A percentile compares a stretch with the other conserved stretches of the same genome.
Conservation (phyloP, 2,113 vertebrate genomes). For the Rhegmatorhina hoffmannsi region DNA sequence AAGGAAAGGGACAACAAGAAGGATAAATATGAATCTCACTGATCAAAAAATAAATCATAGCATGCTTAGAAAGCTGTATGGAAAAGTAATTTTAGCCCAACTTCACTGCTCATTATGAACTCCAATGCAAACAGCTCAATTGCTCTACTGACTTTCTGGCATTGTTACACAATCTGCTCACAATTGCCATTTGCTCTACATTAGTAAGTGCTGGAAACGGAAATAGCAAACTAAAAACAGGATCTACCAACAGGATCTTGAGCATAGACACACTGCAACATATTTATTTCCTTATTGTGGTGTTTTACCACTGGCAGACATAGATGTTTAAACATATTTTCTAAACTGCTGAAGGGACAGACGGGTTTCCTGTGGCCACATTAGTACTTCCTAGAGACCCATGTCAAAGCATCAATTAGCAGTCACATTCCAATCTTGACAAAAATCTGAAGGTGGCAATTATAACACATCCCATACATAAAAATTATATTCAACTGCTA, state of each 20-base stretch:
- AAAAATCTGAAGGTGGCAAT: not conserved
- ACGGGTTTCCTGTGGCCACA: not conserved
- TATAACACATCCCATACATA: not conserved
- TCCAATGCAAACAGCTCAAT: not conserved
- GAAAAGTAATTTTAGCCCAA: slow-evolving; percentile 1
- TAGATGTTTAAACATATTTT: not conserved
- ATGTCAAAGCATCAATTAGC: not conserved
- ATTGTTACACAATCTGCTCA: not conserved
- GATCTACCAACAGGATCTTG: not conserved
- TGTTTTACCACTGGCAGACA: not conserved
- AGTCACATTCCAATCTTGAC: not conserved
- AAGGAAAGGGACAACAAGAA: not conserved
- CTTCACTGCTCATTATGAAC: not conserved
- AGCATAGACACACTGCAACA: not conserved
- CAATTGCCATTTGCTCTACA: not conserved
- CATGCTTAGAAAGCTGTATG: not conserved
- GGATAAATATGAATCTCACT: not conserved
- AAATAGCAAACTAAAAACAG: not conserved
- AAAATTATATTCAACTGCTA: not conserved
- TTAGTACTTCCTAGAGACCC: not conserved
- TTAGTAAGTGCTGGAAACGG: not conserved
- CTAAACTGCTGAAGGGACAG: not conserved
- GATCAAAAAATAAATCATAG: not conserved
- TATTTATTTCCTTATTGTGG: too few relatives aligned
- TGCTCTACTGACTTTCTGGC: not conserved